A percentile compares a stretch with the other conserved stretches of the same genome.
These are phyloP conservation scores for Argyrosomus regius DNA, from an alignment of 2,797 vertebrate genomes.

Conservation along the genomic window DNA sequence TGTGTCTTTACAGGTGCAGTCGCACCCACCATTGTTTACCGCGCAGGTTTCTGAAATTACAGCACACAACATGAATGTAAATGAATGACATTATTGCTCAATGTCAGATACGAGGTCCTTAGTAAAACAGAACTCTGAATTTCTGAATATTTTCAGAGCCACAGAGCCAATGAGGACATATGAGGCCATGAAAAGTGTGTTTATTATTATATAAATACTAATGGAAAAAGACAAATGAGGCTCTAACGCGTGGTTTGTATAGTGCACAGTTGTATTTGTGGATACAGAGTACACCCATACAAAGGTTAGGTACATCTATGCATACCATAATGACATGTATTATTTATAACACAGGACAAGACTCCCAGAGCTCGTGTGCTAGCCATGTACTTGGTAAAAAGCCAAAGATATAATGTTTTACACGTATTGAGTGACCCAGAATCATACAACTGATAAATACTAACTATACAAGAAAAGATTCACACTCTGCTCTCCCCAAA, in stretches of 20 bases:
- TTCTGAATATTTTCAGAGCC: too few species aligned
- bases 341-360: slow-evolving; percentile 8
- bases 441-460: slow-evolving; percentile 67
- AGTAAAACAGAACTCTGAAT: slow-evolving; percentile 10
- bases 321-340: not conserved
- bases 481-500: slow-evolving; percentile 63
- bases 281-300: not conserved
- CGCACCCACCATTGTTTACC: slow-evolving; percentile 97
- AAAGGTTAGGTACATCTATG: not conserved
- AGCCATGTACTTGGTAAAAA: slow-evolving; percentile 27
- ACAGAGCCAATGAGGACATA: too few species aligned
- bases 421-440: slow-evolving; percentile 52
- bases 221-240: slow-evolving; percentile 2
- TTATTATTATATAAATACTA: not conserved
- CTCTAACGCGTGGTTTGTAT: not conserved
- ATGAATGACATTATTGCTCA: slow-evolving; percentile 1
- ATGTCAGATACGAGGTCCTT: slow-evolving; percentile 14
- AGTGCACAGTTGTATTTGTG: slow-evolving; percentile 1
- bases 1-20: slow-evolving; percentile 98
- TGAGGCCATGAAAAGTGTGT: not conserved
- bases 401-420: slow-evolving; percentile 46
- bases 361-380: not conserved
- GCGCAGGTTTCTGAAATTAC: slow-evolving; percentile 93
- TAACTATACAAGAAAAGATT: slow-evolving; percentile 66
- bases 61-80: slow-evolving; percentile 30